Evolutionary conservation across 2,113 vertebrate genomes (phyloP).

Genomic region (Cygnus atratus): DNA sequence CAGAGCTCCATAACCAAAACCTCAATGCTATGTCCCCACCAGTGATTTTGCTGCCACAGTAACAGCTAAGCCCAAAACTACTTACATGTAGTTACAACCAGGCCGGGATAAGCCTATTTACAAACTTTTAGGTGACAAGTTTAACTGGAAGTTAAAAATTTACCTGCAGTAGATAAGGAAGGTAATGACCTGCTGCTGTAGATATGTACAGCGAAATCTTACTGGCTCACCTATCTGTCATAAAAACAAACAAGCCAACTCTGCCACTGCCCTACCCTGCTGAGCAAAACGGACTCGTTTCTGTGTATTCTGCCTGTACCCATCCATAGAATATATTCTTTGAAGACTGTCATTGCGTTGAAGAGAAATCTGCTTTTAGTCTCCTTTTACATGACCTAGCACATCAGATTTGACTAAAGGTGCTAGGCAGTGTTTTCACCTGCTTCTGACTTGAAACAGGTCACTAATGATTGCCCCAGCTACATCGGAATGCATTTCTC

Average conservation of each 20-base stretch:
- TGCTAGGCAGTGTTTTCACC: neutral
- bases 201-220: neutral
- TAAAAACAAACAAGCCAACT: slow-evolving; percentile 13
- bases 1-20: neutral
- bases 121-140: neutral
- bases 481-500: neutral
- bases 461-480: neutral
- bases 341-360: neutral
- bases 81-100: neutral
- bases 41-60: neutral
- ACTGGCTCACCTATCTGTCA: neutral
- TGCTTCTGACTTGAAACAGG: neutral
- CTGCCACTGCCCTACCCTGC: neutral
- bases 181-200: neutral
- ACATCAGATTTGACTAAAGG: neutral
- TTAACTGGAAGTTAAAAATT: neutral
- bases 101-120: neutral
- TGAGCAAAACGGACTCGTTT: neutral
- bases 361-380: neutral
- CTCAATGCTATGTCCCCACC: neutral
- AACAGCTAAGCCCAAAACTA: neutral
- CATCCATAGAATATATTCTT: slow-evolving; percentile 22
- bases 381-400: neutral
- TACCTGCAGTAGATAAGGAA: neutral
- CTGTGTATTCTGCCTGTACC: neutral